Percentiles rank a stretch among this genome's conserved stretches.
These are phyloP conservation scores for Halcyon chelicuti DNA, from an alignment of 2,797 vertebrate genomes.

Conservation along the genomic window DNA sequence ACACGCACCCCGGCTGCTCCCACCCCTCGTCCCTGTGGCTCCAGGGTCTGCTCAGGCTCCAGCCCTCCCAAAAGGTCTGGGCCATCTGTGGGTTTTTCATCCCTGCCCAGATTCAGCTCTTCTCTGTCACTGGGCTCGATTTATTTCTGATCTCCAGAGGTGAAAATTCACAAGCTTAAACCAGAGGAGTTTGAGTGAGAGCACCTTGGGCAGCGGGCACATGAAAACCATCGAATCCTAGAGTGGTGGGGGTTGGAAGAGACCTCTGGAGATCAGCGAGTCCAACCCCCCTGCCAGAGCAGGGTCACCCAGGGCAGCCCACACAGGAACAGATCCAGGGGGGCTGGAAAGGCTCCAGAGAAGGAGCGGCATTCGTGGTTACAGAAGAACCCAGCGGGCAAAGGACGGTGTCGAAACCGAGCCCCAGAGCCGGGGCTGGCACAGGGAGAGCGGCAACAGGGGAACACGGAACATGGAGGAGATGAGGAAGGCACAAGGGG, in stretches of 20 bases:
- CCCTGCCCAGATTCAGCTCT: not conserved
- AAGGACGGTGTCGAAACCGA: not conserved
- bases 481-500: not conserved
- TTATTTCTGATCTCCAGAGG: not conserved
- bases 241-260: too few species aligned
- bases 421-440: not conserved
- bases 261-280: too few species aligned
- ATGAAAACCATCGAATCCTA: not conserved
- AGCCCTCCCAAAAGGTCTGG: not conserved
- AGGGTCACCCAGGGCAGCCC: too few species aligned
- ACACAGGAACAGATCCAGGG: too few species aligned
- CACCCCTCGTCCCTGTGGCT: not conserved
- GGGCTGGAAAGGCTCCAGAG: too few species aligned
- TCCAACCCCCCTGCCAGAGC: too few species aligned
- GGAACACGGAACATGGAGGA: not conserved
- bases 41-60: not conserved
- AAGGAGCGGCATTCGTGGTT: not conserved
- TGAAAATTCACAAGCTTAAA: not conserved
- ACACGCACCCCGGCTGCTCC: fast-evolving
- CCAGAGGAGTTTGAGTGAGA: not conserved
- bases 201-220: not conserved
- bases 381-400: not conserved
- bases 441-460: not conserved
- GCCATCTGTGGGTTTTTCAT: fast-evolving
- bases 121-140: not conserved